These are phyloP conservation scores for Drosophila dunni DNA, from an alignment of 1,140 invertebrate species.

Conservation along the genomic window DNA sequence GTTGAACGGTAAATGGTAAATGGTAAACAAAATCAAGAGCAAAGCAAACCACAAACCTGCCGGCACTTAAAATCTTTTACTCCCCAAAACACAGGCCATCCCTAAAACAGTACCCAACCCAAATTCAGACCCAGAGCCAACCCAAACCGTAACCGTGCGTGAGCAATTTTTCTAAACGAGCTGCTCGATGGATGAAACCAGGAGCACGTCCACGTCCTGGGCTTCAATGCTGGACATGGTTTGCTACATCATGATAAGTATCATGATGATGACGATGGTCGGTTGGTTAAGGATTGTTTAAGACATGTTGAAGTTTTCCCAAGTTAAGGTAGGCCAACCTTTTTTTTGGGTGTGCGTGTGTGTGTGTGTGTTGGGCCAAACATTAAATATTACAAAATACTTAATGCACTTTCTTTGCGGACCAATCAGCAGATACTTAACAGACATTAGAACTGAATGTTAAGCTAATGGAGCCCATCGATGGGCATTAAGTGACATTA, in stretches of 20 bases:
- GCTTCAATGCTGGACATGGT: slow-evolving; percentile 22
- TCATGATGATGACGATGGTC: slow-evolving; percentile 30
- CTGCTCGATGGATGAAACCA: slow-evolving; percentile 16
- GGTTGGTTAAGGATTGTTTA: slow-evolving; percentile 38
- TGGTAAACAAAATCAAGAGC: slow-evolving; percentile 69
- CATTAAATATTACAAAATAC: slow-evolving; percentile 51
- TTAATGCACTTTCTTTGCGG: slow-evolving; percentile 32
- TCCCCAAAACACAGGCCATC: neutral
- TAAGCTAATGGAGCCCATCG: slow-evolving; percentile 50
- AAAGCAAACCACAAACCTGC: slow-evolving; percentile 59
- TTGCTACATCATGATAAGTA: slow-evolving; percentile 14
- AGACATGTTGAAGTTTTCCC: slow-evolving; percentile 20
- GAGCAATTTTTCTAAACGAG: slow-evolving; percentile 70
- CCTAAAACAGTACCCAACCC: slow-evolving; percentile 28
- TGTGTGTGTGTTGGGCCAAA: neutral
- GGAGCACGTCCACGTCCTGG: slow-evolving; percentile 65
- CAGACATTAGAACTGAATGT: slow-evolving; percentile 25
- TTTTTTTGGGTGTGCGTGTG: slow-evolving; percentile 7
- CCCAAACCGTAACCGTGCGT: slow-evolving; percentile 61
- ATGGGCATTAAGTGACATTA: slow-evolving; percentile 27
- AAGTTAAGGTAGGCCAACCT: slow-evolving; percentile 15
- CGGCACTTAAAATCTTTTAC: slow-evolving; percentile 57
- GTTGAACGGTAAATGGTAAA: slow-evolving; percentile 43
- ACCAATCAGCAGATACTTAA: slow-evolving; percentile 34
- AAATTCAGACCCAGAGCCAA: neutral